phyloP scores from a whole-genome alignment of 1,140 invertebrate species.

The Stegodyphus mimosarum region DNA sequence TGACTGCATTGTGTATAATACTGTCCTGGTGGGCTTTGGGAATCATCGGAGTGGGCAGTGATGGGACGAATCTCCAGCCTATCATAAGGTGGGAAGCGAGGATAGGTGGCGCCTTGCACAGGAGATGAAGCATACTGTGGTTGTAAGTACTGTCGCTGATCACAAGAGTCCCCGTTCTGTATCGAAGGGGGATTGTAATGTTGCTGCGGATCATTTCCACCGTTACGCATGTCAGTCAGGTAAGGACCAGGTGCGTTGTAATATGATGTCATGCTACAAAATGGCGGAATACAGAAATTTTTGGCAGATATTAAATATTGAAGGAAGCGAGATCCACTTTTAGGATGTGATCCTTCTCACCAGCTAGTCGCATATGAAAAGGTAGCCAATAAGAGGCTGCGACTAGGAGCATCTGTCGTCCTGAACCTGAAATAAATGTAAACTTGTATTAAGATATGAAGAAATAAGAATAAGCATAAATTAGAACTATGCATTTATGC shows the following conservation, averaged over 20 bases:
- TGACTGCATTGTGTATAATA: constrained; percentile 68
- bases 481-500: no score
- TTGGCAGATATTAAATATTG: no score
- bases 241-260: constrained; percentile 84
- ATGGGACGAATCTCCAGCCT: constrained; percentile 83
- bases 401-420: not conserved
- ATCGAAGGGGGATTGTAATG: constrained; percentile 47
- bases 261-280: constrained; percentile 83
- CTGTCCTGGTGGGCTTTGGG: constrained; percentile 63
- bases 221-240: constrained; percentile 88
- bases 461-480: not conserved
- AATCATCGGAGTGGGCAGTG: constrained; percentile 71
- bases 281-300: not conserved
- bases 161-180: constrained; percentile 67
- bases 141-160: constrained; percentile 75
- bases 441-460: not conserved
- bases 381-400: not conserved
- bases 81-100: constrained; percentile 92
- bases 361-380: not conserved
- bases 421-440: not conserved
- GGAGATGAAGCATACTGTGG: constrained; percentile 59
- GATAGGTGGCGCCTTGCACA: constrained; percentile 72
- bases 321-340: not conserved
- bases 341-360: not conserved
- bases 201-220: constrained; percentile 63